A percentile compares a stretch with the other conserved stretches of the same genome.
phyloP scores from a whole-genome alignment of 1,140 invertebrate species.

The Plectrocnemia conspersa region DNA sequence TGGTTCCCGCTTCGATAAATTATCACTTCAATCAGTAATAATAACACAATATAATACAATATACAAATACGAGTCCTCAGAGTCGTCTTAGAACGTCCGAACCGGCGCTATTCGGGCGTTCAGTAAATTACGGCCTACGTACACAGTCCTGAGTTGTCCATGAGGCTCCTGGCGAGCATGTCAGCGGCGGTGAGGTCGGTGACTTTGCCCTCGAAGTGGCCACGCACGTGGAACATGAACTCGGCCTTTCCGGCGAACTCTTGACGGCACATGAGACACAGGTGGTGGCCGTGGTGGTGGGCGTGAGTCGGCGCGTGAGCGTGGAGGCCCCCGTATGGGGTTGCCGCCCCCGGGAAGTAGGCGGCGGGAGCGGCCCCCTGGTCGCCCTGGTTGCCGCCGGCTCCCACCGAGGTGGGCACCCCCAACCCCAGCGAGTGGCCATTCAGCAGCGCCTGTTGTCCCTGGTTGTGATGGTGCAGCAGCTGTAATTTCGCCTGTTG shows the following conservation, averaged over 20 bases:
- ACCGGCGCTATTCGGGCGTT: no score
- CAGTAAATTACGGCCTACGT: conserved; percentile 55
- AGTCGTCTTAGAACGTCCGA: no score
- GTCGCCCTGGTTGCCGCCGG: conserved; percentile 41
- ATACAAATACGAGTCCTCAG: no score
- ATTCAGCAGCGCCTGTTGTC: conserved; percentile 46
- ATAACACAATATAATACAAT: no score
- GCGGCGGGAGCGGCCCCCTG: conserved; percentile 36
- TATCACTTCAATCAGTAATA: no score
- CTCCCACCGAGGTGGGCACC: conserved; percentile 41
- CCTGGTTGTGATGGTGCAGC: conserved; percentile 53
- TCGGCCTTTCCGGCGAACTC: conserved; percentile 63
- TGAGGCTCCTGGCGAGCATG: conserved; percentile 56
- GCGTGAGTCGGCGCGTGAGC: conserved; percentile 34
- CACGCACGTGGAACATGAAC: conserved; percentile 65
- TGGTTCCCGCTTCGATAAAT: no score
- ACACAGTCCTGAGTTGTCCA: conserved; percentile 59
- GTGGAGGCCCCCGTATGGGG: conserved; percentile 47
- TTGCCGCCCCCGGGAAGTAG: conserved; percentile 40
- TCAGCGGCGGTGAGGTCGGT: conserved; percentile 58
- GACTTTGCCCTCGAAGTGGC: conserved; percentile 59
- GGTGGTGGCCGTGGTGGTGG: conserved; percentile 49
- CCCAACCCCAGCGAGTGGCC: conserved; percentile 41
- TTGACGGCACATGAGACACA: conserved; percentile 62
- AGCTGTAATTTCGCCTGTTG: conserved; percentile 49